Base-by-base conservation (phyloP, 1,140 invertebrate genomes). In the Parapsyche elsis region DNA sequence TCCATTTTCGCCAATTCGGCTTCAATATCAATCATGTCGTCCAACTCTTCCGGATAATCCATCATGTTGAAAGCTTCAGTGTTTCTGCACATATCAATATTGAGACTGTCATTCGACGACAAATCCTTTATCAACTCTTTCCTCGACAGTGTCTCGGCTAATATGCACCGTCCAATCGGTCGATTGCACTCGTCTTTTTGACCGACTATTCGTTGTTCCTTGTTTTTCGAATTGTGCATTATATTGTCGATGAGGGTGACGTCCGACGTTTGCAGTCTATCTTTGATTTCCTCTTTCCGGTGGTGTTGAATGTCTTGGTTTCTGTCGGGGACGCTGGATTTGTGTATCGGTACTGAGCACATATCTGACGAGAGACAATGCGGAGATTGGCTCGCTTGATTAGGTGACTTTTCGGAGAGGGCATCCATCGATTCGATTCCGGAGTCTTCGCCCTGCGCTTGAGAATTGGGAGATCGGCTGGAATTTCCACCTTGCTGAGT, bases 361-460 rank as follows among this genome's bases (percentile, higher is more conserved):
- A 70, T 46, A 46, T 38, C 74, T 21, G 80, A 64, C 26, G 64
- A 19, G 0, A 86, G 86, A 73, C 90, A 90, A 38, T 78, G 80
- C 9, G 90, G 91, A 30, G 91, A 92, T 83, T 92, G 91, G 76
- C 90, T 90, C 38, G 91, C 93, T 86, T 97, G 95, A 86, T 96
- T 96, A 1, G 95, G 96, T 81, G 95, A 96, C 85, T 97, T 97
- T 85, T 97, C 96, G 23, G 95, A 96, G 2, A 97, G 86, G 0
- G 96, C 95, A 85, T 97, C 96, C 95, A 97, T 96, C 5, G 95
- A 96, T 86, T 97, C 96, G 19, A 97, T 97, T 0, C 96, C 95
- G 53, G 95, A 96, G 87, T 97, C 96, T 86, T 97, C 96, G 21
- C 95, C 95, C 80, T 92, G 91, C 23, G 89, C 89, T 74, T 89